These are phyloP conservation scores for Aselliscus stoliczkanus DNA, from an alignment of 2,797 vertebrate genomes.

Conservation along the genomic window DNA sequence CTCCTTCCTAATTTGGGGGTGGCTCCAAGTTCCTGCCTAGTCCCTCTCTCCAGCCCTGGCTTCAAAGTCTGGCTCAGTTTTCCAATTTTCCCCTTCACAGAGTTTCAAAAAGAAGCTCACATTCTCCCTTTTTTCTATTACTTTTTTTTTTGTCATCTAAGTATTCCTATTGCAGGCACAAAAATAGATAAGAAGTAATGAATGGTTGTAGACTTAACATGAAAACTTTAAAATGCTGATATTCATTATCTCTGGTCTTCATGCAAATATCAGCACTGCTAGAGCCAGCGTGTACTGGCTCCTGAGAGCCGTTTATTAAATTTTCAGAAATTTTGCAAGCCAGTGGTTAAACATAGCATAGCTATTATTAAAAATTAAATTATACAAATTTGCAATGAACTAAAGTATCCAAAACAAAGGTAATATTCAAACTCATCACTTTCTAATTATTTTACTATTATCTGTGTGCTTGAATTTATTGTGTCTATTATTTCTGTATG, in stretches of 20 bases:
- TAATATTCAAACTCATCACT: not conserved
- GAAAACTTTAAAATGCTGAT: not conserved
- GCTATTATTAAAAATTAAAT: slow-evolving; percentile 30
- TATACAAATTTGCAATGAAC: not conserved
- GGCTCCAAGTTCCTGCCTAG: slow-evolving; percentile 56
- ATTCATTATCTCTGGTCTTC: slow-evolving; percentile 7
- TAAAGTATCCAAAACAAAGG: slow-evolving; percentile 10
- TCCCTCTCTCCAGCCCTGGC: slow-evolving; percentile 33
- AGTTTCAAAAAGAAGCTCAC: slow-evolving; percentile 36
- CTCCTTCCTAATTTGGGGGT: slow-evolving; percentile 50
- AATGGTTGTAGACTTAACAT: slow-evolving; percentile 1
- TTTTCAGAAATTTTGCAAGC: not conserved
- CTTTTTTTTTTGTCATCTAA: not conserved
- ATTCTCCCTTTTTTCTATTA: not conserved
- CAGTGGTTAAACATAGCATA: not conserved
- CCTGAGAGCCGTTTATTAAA: not conserved
- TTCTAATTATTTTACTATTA: slow-evolving; percentile 6
- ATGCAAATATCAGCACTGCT: not conserved
- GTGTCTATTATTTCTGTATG: not conserved
- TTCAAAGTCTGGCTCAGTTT: slow-evolving; percentile 57
- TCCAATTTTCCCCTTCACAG: slow-evolving; percentile 19
- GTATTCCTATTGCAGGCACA: not conserved
- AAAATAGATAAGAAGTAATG: slow-evolving; percentile 24
- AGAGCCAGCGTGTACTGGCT: not conserved
- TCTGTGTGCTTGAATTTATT: not conserved